Conservation (phyloP, 30 jellyfish, hydroid and myxozoan species). For the Catostylus mosaicus region DNA sequence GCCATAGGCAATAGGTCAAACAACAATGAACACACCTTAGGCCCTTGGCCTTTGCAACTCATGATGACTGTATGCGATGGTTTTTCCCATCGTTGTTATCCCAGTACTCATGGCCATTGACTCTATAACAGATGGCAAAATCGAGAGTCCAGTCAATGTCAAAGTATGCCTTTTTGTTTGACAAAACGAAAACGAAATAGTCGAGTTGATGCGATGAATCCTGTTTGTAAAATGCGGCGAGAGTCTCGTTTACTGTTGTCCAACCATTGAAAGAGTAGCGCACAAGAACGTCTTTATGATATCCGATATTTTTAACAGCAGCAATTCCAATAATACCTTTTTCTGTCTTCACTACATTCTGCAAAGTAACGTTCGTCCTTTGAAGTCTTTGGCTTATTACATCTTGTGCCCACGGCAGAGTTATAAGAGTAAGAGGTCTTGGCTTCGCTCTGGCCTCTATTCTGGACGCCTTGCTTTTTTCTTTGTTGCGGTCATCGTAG, state of each 20-base stretch:
- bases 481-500: not conserved
- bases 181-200: slow-evolving; percentile 62
- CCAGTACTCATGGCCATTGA: slow-evolving; percentile 75
- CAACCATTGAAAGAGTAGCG: slow-evolving; percentile 71
- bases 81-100: slow-evolving; percentile 77
- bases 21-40: too few relatives aligned
- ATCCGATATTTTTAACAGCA: slow-evolving; percentile 81
- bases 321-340: slow-evolving; percentile 70
- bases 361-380: slow-evolving; percentile 22
- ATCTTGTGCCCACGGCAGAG: slow-evolving; percentile 42
- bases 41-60: not conserved
- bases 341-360: slow-evolving; percentile 40
- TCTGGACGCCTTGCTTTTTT: not conserved
- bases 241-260: slow-evolving; percentile 58
- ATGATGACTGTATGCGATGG: slow-evolving; percentile 5
- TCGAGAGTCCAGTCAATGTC: slow-evolving; percentile 21
- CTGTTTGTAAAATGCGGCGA: slow-evolving; percentile 64
- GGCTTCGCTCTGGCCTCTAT: slow-evolving; percentile 25
- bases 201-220: slow-evolving; percentile 57
- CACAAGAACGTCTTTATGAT: slow-evolving; percentile 52
- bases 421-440: slow-evolving; percentile 2
- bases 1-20: slow-evolving; percentile 4
- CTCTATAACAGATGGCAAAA: slow-evolving; percentile 53
- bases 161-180: slow-evolving; percentile 8
- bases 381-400: slow-evolving; percentile 3